Conservation (phyloP, 2,113 vertebrate species). For the Penelope pileata region DNA sequence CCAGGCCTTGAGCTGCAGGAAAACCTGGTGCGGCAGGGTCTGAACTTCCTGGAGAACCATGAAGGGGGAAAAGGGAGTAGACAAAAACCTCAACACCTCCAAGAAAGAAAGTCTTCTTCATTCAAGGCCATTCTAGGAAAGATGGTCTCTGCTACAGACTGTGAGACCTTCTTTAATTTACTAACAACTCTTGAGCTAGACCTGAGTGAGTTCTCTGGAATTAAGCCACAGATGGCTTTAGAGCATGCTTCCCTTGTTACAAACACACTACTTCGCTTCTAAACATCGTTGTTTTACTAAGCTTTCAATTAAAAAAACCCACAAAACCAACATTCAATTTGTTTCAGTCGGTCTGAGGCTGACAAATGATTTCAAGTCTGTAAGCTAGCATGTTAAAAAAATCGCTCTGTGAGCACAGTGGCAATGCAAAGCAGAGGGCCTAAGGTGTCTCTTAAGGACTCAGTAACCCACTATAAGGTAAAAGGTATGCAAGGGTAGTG, state of each 20-base stretch:
- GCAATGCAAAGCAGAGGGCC: background rate
- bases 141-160: rapidly evolving
- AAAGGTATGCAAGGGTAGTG: background rate
- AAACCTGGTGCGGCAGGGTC: background rate
- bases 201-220: background rate
- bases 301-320: background rate
- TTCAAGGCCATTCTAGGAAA: rapidly evolving
- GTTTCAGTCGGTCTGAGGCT: background rate
- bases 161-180: background rate
- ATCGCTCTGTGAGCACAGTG: background rate
- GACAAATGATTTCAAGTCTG: background rate
- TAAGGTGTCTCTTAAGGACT: background rate
- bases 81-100: background rate
- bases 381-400: background rate
- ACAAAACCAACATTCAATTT: background rate
- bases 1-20: background rate
- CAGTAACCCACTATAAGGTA: background rate
- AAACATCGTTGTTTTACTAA: background rate
- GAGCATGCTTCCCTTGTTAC: background rate
- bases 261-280: background rate
- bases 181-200: background rate
- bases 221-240: background rate
- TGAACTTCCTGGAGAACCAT: background rate
- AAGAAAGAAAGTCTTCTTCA: background rate
- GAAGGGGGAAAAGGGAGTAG: background rate